Evolutionary conservation across 2,888 invertebrate species (phyloP), one percentile per base, ranked within the genome.

Genomic region (Cosmia pyralina): DNA sequence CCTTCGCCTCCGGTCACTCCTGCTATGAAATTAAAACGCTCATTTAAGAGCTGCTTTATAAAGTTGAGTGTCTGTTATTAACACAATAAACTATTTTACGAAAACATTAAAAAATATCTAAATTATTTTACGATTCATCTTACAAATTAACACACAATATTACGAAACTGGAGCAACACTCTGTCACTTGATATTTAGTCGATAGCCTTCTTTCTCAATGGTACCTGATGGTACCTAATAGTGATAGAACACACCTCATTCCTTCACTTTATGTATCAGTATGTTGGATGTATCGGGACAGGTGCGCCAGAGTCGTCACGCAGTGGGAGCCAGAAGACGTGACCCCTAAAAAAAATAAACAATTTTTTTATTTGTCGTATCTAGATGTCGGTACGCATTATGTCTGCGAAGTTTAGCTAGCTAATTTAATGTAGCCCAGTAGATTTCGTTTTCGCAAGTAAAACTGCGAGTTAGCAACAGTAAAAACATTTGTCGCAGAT

Each of bases 1-100:
- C 84, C 87, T 87, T 83, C 79, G 86, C 86, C 85, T 77, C 74
- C 68, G 74, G 69, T 71, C 79, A 81, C 70, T 81, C 59, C 57
- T 8, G 44, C 52, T 38, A 64, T 46, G 44, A 63, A 81, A 70
- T 76, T 76, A 67, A 66, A 59, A 58, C 10, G 22, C 55, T 34
- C 57, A 65, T 52, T 62, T 46, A 48, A 28, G 17, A 48, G 28
- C 19, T 46, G 41, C 38, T 60, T 41, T 64, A 34, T 34, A 17
- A 38, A 19, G 3, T 62, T 46, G 13, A 17, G 13, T 41, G 28
- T 53, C 19, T 13, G 11, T 38, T 34, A 8, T 71, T 50, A 28
- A 46, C 22, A 28, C 13, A 68, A 59, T 19, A 34, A 76, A 53
- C 13, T 55, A 50, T 44, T 19, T 53, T 48, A 17, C 10, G 48